These are phyloP conservation scores for Villa cingulata DNA, from an alignment of 2,888 invertebrate genomes.

Conservation along the genomic window DNA sequence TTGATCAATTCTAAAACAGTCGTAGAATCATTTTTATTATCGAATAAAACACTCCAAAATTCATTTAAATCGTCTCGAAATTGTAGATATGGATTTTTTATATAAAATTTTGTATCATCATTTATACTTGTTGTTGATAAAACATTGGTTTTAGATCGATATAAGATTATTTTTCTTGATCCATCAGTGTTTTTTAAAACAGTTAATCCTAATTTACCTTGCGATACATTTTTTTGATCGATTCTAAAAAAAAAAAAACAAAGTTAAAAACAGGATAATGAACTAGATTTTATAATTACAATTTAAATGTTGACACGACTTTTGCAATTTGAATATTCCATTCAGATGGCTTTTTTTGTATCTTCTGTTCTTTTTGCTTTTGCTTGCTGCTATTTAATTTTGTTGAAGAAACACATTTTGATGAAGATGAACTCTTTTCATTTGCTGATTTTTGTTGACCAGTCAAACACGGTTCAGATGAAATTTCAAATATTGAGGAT, in stretches of 20 bases:
- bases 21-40: slow-evolving; percentile 20
- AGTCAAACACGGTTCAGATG: too few species aligned
- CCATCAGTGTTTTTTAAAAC: slow-evolving; percentile 27
- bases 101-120: slow-evolving; percentile 12
- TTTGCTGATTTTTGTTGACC: too few species aligned
- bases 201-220: slow-evolving; percentile 37
- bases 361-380: not conserved
- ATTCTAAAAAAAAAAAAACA: slow-evolving; percentile 17
- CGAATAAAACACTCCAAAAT: slow-evolving; percentile 44
- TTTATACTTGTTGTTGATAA: slow-evolving; percentile 19
- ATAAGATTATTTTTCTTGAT: slow-evolving; percentile 20
- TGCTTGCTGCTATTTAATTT: not conserved
- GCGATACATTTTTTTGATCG: slow-evolving; percentile 22
- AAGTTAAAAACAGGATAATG: not conserved
- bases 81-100: slow-evolving; percentile 22
- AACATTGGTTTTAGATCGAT: slow-evolving; percentile 22
- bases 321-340: slow-evolving; percentile 22
- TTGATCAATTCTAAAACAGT: slow-evolving; percentile 26
- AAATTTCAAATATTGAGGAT: not conserved
- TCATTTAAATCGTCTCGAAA: slow-evolving; percentile 39
- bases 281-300: slow-evolving; percentile 9
- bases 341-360: not conserved
- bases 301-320: slow-evolving; percentile 22
- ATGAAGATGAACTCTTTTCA: slow-evolving; percentile 14
- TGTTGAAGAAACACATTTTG: slow-evolving; percentile 20